These are phyloP conservation scores for Euglossa dilemma DNA, from an alignment of 1,140 invertebrate species.

Conservation along the genomic window DNA sequence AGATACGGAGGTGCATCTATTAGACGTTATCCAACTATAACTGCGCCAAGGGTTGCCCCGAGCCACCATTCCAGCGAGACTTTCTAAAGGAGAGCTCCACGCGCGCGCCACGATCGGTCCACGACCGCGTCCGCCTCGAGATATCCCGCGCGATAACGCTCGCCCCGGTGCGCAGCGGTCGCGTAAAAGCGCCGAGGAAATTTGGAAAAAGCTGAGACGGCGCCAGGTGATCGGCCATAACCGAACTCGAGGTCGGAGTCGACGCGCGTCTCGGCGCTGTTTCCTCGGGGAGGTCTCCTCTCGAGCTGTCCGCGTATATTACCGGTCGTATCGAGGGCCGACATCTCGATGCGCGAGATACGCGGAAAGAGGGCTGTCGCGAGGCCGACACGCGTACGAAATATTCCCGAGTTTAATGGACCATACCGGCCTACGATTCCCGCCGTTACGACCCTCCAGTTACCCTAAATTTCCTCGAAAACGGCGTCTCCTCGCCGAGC, in stretches of 20 bases:
- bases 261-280: slow-evolving; percentile 63
- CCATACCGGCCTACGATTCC: slow-evolving; percentile 15
- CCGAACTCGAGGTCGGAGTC: slow-evolving; percentile 48
- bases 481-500: not conserved
- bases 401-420: slow-evolving; percentile 54
- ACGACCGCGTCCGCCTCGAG: not conserved
- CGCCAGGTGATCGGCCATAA: not conserved
- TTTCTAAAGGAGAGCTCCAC: not conserved
- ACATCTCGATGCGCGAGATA: slow-evolving; percentile 63
- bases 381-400: slow-evolving; percentile 36
- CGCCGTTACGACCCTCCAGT: slow-evolving; percentile 16
- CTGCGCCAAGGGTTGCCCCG: slow-evolving; percentile 24
- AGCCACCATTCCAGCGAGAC: slow-evolving; percentile 11
- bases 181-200: not conserved
- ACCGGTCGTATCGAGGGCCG: slow-evolving; percentile 55
- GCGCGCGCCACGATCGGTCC: not conserved
- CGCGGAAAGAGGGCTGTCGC: slow-evolving; percentile 7
- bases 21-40: slow-evolving; percentile 32
- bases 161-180: too few species aligned
- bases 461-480: slow-evolving; percentile 35
- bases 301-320: slow-evolving; percentile 44
- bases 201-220: not conserved
- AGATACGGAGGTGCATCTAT: slow-evolving; percentile 33
- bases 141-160: not conserved
- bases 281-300: slow-evolving; percentile 35